These are phyloP conservation scores for Pangasius larnaudii DNA, from an alignment of 2,797 vertebrate genomes.

Conservation along the genomic window DNA sequence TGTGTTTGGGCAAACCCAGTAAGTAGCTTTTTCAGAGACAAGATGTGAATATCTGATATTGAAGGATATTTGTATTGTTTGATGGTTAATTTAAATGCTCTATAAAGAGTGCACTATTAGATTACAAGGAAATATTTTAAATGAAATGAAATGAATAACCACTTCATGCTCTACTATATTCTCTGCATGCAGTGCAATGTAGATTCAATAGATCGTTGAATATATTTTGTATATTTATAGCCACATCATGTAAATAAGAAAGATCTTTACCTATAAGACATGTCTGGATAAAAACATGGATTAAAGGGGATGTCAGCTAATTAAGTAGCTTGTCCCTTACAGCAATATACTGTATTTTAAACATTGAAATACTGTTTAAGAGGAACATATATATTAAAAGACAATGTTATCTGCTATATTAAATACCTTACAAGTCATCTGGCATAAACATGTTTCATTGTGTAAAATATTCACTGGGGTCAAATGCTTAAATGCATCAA, in stretches of 20 bases:
- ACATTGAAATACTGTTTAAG: conserved; percentile 25
- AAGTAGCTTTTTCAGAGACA: conserved; percentile 6
- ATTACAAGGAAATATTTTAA: conserved; percentile 27
- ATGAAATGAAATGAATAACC: conserved; percentile 28
- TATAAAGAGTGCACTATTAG: conserved; percentile 32
- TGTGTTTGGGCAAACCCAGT: background rate
- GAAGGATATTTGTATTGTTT: conserved; percentile 32
- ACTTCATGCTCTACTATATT: conserved; percentile 37
- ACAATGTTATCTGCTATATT: conserved; percentile 34
- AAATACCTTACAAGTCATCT: conserved; percentile 23
- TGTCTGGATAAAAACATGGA: conserved; percentile 45
- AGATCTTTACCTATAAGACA: conserved; percentile 33
- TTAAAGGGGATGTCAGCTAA: conserved; percentile 40
- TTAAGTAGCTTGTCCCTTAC: conserved; percentile 14
- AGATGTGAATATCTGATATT: conserved; percentile 19
- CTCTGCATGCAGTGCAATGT: conserved; percentile 57
- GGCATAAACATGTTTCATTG: background rate
- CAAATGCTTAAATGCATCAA: background rate
- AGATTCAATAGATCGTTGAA: conserved; percentile 40
- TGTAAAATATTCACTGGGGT: background rate
- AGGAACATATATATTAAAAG: conserved; percentile 23
- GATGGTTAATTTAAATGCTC: conserved; percentile 9
- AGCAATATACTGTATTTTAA: conserved; percentile 35
- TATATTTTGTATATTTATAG: conserved; percentile 54
- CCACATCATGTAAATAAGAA: conserved; percentile 43